Evolutionary conservation across 64 coral and sea anemone genomes (phyloP), one percentile per base, ranked within the genome.

Genomic region (Stichodactyla helianthus): DNA sequence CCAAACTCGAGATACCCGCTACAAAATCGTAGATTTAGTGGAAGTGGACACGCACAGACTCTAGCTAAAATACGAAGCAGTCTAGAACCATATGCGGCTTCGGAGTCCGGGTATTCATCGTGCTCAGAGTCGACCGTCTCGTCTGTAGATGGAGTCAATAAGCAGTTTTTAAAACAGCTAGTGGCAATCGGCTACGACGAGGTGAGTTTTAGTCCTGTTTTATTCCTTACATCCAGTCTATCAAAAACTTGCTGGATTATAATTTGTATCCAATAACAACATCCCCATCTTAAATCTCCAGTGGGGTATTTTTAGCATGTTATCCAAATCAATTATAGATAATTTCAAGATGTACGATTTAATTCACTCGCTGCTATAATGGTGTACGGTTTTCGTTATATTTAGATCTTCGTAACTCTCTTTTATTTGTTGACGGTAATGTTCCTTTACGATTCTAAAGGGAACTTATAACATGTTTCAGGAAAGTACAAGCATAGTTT

Each of bases 71-170:
- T 97, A 23, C 54, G 91, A 65, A 97, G 76, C 77, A 93, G 91
- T 79, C 71, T 97, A 79, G 92, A 97, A 57, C 94, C 94, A 10
- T 92, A 89, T 59, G 94, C 85, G 20, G 61, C 94, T 10, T 87
- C 87, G 8, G 94, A 97, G 31, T 97, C 94, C 0, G 94, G 94
- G 6, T 97, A 97, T 83, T 97, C 94, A n/a, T 97, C 94, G 0
- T 93, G 91, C 55, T 88, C 91, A n/a, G 94, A 97, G 65, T 84
- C 85, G 28, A 90, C 84, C 17, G 86, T 84, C 58, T 68, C 63
- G 19, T 22, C 83, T 10, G 70, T 70, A 27, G 94, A 93, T 54
- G 62, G 81, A 1, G 85, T 93, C 50, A 97, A 90, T 79, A 97
- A 74, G 82, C 91, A 93, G 50, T 87, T 88, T 77, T 65, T 93